Evolutionary conservation across 1,140 invertebrate genomes (phyloP).

Genomic region (Phortica variegata): DNA sequence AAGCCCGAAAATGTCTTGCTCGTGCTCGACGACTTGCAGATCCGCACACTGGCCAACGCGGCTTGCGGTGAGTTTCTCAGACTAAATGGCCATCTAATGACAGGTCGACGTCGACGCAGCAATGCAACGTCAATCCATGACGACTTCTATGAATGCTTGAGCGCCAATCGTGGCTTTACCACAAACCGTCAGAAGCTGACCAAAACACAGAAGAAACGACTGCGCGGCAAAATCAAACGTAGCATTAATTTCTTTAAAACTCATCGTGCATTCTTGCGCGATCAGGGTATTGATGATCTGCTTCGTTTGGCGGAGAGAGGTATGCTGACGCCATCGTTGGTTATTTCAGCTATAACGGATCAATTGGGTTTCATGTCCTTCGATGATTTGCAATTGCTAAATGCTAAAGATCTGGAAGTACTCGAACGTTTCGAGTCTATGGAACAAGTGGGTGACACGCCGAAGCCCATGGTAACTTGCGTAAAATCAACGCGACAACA

Average conservation of each 20-base stretch:
- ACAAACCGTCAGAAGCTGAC: constrained; percentile 3
- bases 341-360: constrained; percentile 8
- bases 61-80: constrained; percentile 77
- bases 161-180: not conserved
- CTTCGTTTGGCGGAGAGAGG: constrained; percentile 10
- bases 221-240: constrained; percentile 69
- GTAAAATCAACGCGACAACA: no score
- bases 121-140: constrained; percentile 62
- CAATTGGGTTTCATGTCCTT: constrained; percentile 24
- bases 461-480: no score
- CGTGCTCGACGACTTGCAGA: constrained; percentile 78
- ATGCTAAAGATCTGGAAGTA: not conserved
- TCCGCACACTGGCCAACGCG: constrained; percentile 82
- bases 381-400: constrained; percentile 15
- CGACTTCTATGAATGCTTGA: not conserved
- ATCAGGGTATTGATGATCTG: constrained; percentile 20
- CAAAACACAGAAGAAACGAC: constrained; percentile 17
- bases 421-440: not conserved
- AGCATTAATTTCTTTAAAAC: constrained; percentile 59
- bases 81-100: constrained; percentile 81
- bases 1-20: constrained; percentile 99
- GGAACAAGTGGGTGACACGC: constrained; percentile 15
- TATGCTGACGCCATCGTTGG: not conserved
- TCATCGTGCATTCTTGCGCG: constrained; percentile 29
- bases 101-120: constrained; percentile 86